Conservation (phyloP, 2,797 vertebrate genomes). For the Labeo calbasu region DNA sequence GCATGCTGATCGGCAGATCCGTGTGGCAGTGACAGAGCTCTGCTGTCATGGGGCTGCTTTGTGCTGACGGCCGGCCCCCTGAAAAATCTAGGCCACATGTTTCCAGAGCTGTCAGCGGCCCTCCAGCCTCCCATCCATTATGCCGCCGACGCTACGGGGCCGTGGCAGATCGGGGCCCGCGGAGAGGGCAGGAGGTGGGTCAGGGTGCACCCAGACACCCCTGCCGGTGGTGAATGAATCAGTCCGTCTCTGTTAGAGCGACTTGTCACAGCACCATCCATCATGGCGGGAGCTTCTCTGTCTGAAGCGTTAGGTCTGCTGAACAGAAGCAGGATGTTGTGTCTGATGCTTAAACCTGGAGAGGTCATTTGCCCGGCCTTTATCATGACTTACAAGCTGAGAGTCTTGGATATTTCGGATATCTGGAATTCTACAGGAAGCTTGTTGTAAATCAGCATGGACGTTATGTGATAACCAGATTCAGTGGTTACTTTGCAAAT, state of each 20-base stretch:
- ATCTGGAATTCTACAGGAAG: constrained; percentile 25
- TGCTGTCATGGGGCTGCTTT: constrained; percentile 66
- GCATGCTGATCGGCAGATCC: constrained; percentile 61
- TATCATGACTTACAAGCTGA: constrained; percentile 50
- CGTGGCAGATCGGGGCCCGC: constrained; percentile 56
- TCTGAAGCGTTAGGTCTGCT: constrained; percentile 59
- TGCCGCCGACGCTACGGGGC: constrained; percentile 43
- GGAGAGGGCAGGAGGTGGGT: constrained; percentile 72
- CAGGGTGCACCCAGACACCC: constrained; percentile 62
- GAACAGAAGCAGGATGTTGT: constrained; percentile 62
- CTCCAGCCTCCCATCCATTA: constrained; percentile 59
- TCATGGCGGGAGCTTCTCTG: constrained; percentile 63
- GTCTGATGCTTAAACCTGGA: constrained; percentile 46
- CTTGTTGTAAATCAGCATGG: constrained; percentile 27
- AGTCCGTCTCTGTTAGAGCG: constrained; percentile 68
- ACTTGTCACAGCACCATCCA: constrained; percentile 70
- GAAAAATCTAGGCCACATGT: constrained; percentile 83
- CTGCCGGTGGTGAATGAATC: constrained; percentile 58
- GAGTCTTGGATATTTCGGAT: constrained; percentile 26
- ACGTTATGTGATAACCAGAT: constrained; percentile 39
- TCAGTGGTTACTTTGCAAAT: constrained; percentile 13
- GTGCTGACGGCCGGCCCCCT: constrained; percentile 63
- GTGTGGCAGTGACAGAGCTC: constrained; percentile 63
- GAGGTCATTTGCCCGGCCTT: constrained; percentile 61
- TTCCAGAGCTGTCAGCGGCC: constrained; percentile 72